phyloP scores from a whole-genome alignment of 1,140 invertebrate species.

The Panulirus ornatus region DNA sequence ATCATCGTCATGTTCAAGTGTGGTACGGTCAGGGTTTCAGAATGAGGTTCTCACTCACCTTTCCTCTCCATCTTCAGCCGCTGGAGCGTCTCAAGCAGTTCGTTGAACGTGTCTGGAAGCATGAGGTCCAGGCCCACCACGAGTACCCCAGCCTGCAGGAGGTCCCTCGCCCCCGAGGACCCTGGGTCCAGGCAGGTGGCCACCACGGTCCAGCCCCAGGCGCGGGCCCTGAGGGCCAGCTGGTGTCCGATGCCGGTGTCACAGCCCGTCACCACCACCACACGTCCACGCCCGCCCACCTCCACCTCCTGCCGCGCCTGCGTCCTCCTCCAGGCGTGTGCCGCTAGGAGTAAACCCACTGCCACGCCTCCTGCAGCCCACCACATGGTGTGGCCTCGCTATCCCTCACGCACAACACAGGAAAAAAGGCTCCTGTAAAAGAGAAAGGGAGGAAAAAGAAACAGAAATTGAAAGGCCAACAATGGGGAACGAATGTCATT shows the following conservation, averaged over 20 bases:
- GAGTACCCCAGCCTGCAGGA: constrained; percentile 25
- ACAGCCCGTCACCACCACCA: constrained; percentile 60
- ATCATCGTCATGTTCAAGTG: too few relatives aligned
- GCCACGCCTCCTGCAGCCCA: not conserved
- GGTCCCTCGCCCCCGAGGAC: not conserved
- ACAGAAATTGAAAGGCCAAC: not conserved
- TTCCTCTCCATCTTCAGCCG: not conserved
- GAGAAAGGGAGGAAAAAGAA: not conserved
- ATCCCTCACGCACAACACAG: not conserved
- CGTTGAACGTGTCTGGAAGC: not conserved
- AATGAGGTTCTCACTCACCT: not conserved
- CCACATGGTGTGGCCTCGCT: not conserved
- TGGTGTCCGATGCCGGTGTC: constrained; percentile 54
- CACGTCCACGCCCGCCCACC: not conserved
- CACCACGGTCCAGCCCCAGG: constrained; percentile 52
- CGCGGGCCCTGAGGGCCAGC: constrained; percentile 19
- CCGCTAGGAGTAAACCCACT: not conserved
- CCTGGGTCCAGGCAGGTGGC: constrained; percentile 35
- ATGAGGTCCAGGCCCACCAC: constrained; percentile 43
- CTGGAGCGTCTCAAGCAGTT: not conserved
- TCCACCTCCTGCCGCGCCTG: not conserved
- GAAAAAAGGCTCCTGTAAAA: not conserved
- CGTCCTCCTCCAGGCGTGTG: not conserved
- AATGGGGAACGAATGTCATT: too few relatives aligned
- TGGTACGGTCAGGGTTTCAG: too few relatives aligned